Evolutionary conservation across 1,140 invertebrate genomes (phyloP).

Genomic region (Ptiloglossa arizonensis): DNA sequence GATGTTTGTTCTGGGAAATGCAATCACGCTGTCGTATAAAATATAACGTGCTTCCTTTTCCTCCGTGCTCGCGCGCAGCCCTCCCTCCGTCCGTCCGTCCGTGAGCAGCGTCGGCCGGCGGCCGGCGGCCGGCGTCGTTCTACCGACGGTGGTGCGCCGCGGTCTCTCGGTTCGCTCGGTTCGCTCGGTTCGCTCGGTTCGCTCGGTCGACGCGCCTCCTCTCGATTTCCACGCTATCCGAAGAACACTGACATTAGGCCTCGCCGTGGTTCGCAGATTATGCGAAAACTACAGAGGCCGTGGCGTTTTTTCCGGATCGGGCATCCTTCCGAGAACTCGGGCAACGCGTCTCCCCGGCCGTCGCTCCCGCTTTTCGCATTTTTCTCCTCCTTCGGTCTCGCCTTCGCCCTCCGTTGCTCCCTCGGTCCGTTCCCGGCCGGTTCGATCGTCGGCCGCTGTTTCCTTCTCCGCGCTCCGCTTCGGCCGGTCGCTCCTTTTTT

Average conservation of each 20-base stretch:
- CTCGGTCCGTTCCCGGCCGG: background rate
- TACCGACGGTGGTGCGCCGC: constrained; percentile 16
- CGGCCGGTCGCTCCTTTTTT: background rate
- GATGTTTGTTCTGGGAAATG: constrained; percentile 77
- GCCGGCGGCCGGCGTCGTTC: background rate
- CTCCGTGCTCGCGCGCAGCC: constrained; percentile 30
- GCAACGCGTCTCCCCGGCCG: background rate
- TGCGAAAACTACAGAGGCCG: constrained; percentile 48
- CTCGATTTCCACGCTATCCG: constrained; percentile 62
- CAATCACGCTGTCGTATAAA: constrained; percentile 75
- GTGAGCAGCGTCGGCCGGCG: constrained; percentile 11
- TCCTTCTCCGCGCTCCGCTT: background rate
- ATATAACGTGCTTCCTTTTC: constrained; percentile 72
- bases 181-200: no score
- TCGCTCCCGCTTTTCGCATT: background rate
- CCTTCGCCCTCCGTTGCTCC: background rate
- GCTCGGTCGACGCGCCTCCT: constrained; percentile 39
- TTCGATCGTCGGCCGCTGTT: constrained; percentile 9
- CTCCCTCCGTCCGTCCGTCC: constrained; percentile 27
- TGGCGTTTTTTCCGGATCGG: constrained; percentile 38
- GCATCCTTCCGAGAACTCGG: constrained; percentile 40
- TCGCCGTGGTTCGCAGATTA: constrained; percentile 55
- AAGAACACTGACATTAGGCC: constrained; percentile 60
- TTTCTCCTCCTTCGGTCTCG: background rate
- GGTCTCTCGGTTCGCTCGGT: constrained; percentile 21